Evolutionary conservation across 1,140 invertebrate genomes (phyloP), one percentile per base, ranked within the genome.

Genomic region (Neodiprion fabricii): DNA sequence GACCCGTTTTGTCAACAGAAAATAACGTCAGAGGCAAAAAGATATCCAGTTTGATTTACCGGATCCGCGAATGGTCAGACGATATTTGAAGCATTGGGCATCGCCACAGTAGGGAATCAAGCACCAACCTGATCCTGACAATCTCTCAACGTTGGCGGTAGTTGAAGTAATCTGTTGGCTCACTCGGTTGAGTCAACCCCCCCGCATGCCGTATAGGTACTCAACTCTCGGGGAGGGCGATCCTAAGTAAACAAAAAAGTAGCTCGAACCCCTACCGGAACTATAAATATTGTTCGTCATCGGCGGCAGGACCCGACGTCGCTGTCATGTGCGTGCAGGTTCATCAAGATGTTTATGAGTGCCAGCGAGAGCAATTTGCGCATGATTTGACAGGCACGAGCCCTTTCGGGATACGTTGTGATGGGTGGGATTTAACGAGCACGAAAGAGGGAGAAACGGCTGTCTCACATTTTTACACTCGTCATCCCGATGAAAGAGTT

Each of bases 191-290:
- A 61, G 53, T 61, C 53, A 61, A 7, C 53, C 28, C 28, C 53
- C 10, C 50, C 1, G n/a, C 53, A 61, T 17, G n/a, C 11, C n/a
- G 0, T 61, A 61, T 17, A 7, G 11, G 53, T 11, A 8, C 53
- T 14, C 5, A 5, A 9, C 3, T 61, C 11, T 12, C 7, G 53
- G 53, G 5, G 11, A 14, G 53, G 9, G 53, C 9, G 53, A 61
- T 61, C 53, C 53, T 61, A 61, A 61, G 9, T 61, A 61, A 61
- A 61, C 53, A 17, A 61, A 61, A 61, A 61, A 61, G 53, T 61
- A 14, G 5, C 4, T 12, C 53, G 53, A 61, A 61, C n/a, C 53
- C 8, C 4, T 61, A 61, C n/a, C 11, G n/a, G n/a, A 61, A 61
- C 53, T 61, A 61, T 61, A 17, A 61, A 61, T 61, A 9, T 61